phyloP scores from a whole-genome alignment of 2,797 vertebrate genomes.

The Molothrus ater region DNA sequence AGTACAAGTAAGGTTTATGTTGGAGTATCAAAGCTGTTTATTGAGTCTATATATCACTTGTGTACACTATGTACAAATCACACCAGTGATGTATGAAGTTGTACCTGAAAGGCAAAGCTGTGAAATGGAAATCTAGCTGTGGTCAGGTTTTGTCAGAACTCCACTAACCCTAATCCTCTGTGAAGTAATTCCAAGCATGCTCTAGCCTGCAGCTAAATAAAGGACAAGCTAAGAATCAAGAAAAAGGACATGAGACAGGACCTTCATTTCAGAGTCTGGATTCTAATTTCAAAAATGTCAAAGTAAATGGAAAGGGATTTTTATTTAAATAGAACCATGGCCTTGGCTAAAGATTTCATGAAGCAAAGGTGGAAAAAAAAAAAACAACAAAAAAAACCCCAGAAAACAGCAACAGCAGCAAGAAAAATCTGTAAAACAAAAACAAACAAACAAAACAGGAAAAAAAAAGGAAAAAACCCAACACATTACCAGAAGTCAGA shows the following conservation, averaged over 20 bases:
- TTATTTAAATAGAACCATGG: slow-evolving; percentile 37
- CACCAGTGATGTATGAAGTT: not conserved
- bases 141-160: not conserved
- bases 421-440: not conserved
- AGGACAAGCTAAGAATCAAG: slow-evolving; percentile 17
- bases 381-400: too few species aligned
- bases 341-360: not conserved
- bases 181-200: not conserved
- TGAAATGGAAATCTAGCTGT: slow-evolving; percentile 10
- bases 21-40: not conserved
- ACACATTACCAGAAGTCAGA: not conserved
- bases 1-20: not conserved
- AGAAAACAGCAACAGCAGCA: not conserved
- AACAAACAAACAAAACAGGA: not conserved
- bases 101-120: not conserved
- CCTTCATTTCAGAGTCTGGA: slow-evolving; percentile 32
- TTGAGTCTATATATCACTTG: not conserved
- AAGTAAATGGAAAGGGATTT: slow-evolving; percentile 34
- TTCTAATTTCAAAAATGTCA: slow-evolving; percentile 57
- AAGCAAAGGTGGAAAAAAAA: not conserved
- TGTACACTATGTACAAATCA: not conserved
- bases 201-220: slow-evolving; percentile 8
- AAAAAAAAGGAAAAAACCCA: not conserved
- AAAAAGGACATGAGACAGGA: slow-evolving; percentile 17
- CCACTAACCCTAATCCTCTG: not conserved